These are phyloP conservation scores for Mus minutoides DNA, from an alignment of 2,797 vertebrate genomes.

Conservation along the genomic window DNA sequence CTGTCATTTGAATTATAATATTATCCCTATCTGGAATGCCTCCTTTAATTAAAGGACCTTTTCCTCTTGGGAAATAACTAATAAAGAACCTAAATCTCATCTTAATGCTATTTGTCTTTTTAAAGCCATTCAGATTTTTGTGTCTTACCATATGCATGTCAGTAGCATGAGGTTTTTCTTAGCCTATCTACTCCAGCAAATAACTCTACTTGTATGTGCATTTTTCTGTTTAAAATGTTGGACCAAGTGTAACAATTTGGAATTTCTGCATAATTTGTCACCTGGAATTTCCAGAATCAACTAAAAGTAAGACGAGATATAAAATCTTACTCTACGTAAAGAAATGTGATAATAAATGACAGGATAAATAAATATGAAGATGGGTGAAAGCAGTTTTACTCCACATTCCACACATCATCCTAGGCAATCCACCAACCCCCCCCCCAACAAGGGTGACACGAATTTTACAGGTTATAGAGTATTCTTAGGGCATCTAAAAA, in stretches of 20 bases:
- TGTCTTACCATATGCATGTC: neutral
- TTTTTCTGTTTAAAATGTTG: constrained; percentile 10
- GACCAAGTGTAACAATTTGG: neutral
- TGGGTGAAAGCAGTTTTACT: neutral
- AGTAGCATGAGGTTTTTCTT: neutral
- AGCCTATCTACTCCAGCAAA: neutral
- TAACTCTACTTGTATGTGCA: neutral
- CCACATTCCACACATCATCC: neutral
- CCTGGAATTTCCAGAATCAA: constrained; percentile 1
- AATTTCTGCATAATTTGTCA: constrained; percentile 42
- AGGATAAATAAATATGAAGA: neutral
- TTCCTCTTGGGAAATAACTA: neutral
- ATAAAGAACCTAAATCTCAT: neutral
- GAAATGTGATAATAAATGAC: neutral
- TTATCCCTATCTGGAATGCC: neutral
- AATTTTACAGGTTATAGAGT: neutral
- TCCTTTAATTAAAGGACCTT: neutral
- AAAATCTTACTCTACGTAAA: constrained; percentile 15
- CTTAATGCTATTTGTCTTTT: constrained; percentile 13
- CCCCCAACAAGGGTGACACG: neutral
- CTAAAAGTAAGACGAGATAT: constrained; percentile 33
- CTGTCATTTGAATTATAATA: constrained; percentile 25
- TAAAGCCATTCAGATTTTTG: neutral
- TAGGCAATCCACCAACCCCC: neutral
- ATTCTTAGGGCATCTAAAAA: neutral